phyloP scores from a whole-genome alignment of 1,140 invertebrate species.

The Formica exsecta region DNA sequence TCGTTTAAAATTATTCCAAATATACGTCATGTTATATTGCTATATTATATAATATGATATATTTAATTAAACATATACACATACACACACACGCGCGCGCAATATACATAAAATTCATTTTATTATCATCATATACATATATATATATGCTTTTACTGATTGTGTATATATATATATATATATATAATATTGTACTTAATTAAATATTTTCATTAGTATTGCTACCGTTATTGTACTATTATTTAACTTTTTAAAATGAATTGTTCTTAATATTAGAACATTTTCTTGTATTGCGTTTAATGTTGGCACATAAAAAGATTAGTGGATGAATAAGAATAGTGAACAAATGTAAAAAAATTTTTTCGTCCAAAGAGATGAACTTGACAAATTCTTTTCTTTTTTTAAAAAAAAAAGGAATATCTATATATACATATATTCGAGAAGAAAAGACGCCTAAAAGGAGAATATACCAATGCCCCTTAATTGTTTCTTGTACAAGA shows the following conservation, averaged over 20 bases:
- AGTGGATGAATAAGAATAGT: not conserved
- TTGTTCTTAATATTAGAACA: constrained; percentile 71
- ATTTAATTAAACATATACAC: constrained; percentile 37
- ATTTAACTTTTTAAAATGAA: constrained; percentile 73
- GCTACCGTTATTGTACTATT: constrained; percentile 69
- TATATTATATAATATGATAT: constrained; percentile 63
- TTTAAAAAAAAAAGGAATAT: not conserved
- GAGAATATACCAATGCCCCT: constrained; percentile 25
- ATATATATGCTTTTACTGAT: constrained; percentile 68
- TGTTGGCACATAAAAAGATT: constrained; percentile 33
- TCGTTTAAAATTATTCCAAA: constrained; percentile 69
- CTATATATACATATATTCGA: not conserved
- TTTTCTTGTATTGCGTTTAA: constrained; percentile 73
- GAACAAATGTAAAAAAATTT: constrained; percentile 4
- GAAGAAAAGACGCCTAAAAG: constrained; percentile 28
- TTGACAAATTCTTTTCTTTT: constrained; percentile 3
- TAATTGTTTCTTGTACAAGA: constrained; percentile 43
- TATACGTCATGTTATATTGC: constrained; percentile 71
- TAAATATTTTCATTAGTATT: constrained; percentile 72
- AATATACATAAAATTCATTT: constrained; percentile 56
- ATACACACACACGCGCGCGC: constrained; percentile 14
- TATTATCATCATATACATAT: constrained; percentile 56
- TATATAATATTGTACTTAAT: constrained; percentile 79
- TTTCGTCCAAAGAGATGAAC: not conserved
- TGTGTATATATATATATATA: constrained; percentile 63